Base-by-base conservation (phyloP, 2,797 vertebrate species). In the Limosa lapponica region DNA sequence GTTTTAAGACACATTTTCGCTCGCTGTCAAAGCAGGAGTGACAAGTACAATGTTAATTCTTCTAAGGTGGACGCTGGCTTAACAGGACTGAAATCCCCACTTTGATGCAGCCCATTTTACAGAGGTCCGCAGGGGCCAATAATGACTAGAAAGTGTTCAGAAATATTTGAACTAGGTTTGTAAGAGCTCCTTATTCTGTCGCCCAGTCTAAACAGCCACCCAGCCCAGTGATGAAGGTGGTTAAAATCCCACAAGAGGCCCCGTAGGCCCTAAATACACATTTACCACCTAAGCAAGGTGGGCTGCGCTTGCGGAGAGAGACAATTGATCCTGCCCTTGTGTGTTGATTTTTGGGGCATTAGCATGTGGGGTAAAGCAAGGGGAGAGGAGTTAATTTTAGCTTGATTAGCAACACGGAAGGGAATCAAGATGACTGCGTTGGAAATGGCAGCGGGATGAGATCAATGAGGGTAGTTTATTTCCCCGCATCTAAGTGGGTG, bases 401-500 rank as follows among this genome's bases (percentile, higher is more conserved):
- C 72, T 80, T 74, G 81, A 83, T 94, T 92, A 70, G 59, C 79
- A 79, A 39, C 79, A 64, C 78, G 91, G 95, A 91, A 95, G 81
- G 96, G 89, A 87, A 71, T 64, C 61, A 23, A 75, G 82, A 77
- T 71, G 85, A 86, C 87, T 87, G 85, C 8, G 0, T 55, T 89
- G 77, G 51, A 92, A 91, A 87, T 69, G 90, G 92, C 83, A 81
- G 92, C 77, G 86, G 91, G 94, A 82, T 89, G 91, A 94, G 89
- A 96, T 95, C 94, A 80, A 77, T 86, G 66, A 93, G 93, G 69
- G 64, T 30, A 78, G 81, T 94, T 96, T 94, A 96, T 95, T 95
- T 95, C 82, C 57, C n/a, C 82, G 75, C 57, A 71, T 54, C 92
- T 69, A 52, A 90, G 93, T 96, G 90, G 94, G 86, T 92, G 95